These are phyloP conservation scores for Drosophila siamana DNA, from an alignment of 2,888 invertebrate species.

Conservation along the genomic window DNA sequence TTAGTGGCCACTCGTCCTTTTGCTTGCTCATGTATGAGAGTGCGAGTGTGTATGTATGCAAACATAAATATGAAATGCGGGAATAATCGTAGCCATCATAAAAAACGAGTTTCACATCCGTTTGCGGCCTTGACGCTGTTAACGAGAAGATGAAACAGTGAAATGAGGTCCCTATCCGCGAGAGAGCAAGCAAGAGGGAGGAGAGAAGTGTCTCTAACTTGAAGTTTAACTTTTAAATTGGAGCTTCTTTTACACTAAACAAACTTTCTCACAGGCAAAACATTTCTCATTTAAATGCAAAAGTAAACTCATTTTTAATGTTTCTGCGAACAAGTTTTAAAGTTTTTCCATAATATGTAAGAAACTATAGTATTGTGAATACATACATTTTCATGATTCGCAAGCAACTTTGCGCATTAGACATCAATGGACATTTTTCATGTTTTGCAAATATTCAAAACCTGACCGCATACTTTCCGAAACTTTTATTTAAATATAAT, in stretches of 20 bases:
- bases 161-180: neutral
- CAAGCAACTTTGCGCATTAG: neutral
- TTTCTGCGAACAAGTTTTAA: slow-evolving; percentile 24
- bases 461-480: neutral
- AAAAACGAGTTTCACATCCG: slow-evolving; percentile 20
- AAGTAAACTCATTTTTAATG: slow-evolving; percentile 46
- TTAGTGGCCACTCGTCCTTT: slow-evolving; percentile 25
- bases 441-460: slow-evolving; percentile 6
- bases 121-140: slow-evolving; percentile 14
- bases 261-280: slow-evolving; percentile 43
- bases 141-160: neutral
- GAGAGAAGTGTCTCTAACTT: slow-evolving; percentile 10
- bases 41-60: neutral
- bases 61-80: slow-evolving; percentile 22
- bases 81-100: slow-evolving; percentile 28
- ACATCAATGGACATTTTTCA: neutral
- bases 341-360: slow-evolving; percentile 18
- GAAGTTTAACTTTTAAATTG: slow-evolving; percentile 23
- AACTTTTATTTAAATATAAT: slow-evolving; percentile 12
- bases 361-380: slow-evolving; percentile 18
- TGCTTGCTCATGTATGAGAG: neutral
- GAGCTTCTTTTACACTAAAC: slow-evolving; percentile 24
- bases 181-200: neutral
- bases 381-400: slow-evolving; percentile 14
- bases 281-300: slow-evolving; percentile 57